Percentiles rank a stretch among this genome's conserved stretches.
Conservation (phyloP, 37 sponge, comb jelly and placozoan genomes). For the Crambe crambe region DNA sequence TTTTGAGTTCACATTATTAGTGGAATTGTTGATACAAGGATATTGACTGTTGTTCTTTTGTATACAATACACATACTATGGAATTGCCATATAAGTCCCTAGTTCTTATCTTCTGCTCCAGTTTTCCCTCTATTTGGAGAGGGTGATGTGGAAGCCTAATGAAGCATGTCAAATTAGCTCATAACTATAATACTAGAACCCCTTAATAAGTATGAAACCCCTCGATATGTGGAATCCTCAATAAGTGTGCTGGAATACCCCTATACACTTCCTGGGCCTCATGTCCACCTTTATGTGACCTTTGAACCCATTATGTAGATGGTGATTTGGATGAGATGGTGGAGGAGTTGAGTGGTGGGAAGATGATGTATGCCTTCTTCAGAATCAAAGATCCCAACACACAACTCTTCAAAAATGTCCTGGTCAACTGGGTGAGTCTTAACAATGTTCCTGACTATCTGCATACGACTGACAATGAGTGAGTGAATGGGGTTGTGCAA, state of each 20-base stretch:
- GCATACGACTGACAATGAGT: no score
- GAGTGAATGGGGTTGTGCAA: no score
- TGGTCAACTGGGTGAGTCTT: conserved; percentile 85
- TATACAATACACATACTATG: neutral
- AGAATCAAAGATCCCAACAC: conserved; percentile 87
- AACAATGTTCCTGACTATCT: neutral
- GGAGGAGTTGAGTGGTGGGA: conserved; percentile 83
- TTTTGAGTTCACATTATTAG: no score
- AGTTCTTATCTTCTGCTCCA: neutral
- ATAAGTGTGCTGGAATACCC: no score
- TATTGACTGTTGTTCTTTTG: neutral
- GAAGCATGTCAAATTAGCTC: no score
- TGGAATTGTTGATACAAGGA: neutral
- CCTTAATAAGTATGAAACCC: no score
- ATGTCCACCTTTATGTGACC: no score
- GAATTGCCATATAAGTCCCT: neutral
- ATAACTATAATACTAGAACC: no score
- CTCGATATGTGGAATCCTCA: no score
- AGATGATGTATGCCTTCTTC: conserved; percentile 83
- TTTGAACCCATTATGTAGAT: conserved; percentile 52
- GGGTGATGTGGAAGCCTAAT: no score
- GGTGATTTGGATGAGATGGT: conserved; percentile 82
- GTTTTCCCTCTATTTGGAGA: neutral
- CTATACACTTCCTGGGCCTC: neutral
- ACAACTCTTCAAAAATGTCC: conserved; percentile 76